A percentile compares a stretch with the other conserved stretches of the same genome.
Conservation (phyloP, 2,797 vertebrate species). For the Hipposideros larvatus region DNA sequence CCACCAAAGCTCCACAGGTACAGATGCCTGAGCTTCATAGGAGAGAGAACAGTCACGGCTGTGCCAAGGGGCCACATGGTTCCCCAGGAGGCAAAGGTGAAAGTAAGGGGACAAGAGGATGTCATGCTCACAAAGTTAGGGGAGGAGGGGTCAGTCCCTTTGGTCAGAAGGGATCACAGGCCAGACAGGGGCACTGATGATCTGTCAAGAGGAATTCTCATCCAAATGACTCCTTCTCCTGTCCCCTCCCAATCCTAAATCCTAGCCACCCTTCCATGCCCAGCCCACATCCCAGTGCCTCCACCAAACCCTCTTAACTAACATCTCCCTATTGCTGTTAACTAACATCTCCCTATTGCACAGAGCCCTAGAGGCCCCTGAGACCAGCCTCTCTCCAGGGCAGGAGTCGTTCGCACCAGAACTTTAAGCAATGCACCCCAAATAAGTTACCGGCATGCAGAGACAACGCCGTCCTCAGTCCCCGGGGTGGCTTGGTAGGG, state of each 20-base stretch:
- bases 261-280: neutral
- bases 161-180: neutral
- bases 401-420: neutral
- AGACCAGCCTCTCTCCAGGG: neutral
- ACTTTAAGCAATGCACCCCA: fast-evolving
- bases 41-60: neutral
- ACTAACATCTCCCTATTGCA: neutral
- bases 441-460: neutral
- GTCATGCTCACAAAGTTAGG: neutral
- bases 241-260: neutral
- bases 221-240: neutral
- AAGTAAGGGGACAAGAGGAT: neutral
- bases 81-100: neutral
- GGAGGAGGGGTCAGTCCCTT: neutral
- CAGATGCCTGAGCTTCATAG: neutral
- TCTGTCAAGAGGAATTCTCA: neutral
- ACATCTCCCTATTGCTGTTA: neutral
- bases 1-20: too few relatives aligned
- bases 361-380: neutral
- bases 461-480: neutral
- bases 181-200: neutral
- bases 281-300: neutral
- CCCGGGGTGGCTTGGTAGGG: neutral
- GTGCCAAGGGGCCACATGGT: neutral
- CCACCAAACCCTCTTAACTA: neutral